A percentile compares a stretch with the other conserved stretches of the same genome.
These are phyloP conservation scores for Fratercula arctica DNA, from an alignment of 2,797 vertebrate genomes.

Conservation along the genomic window DNA sequence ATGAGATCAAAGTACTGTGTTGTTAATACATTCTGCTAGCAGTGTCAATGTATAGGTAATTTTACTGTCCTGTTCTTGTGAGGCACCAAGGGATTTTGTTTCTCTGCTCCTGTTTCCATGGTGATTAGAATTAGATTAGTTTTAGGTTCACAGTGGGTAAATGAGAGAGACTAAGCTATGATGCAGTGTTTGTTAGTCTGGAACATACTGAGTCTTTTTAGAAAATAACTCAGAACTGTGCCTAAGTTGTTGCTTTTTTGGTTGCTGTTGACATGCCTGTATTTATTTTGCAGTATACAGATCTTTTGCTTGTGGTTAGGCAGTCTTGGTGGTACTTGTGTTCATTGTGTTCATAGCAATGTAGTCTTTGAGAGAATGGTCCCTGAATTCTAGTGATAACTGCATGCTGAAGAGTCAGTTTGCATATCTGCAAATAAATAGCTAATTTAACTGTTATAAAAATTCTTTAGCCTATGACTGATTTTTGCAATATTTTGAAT, in stretches of 20 bases:
- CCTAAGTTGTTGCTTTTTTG: not conserved
- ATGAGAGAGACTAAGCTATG: slow-evolving; percentile 27
- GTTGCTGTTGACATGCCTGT: not conserved
- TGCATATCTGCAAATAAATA: not conserved
- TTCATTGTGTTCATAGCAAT: not conserved
- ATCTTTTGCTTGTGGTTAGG: not conserved
- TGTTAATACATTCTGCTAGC: slow-evolving; percentile 37
- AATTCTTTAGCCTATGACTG: not conserved
- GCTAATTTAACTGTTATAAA: not conserved
- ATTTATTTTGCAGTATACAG: not conserved
- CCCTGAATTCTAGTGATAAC: not conserved
- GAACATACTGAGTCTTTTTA: not conserved
- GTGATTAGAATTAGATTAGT: slow-evolving; percentile 81
- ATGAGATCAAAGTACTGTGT: slow-evolving; percentile 5
- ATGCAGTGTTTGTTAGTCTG: slow-evolving; percentile 37
- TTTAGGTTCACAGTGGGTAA: slow-evolving; percentile 67
- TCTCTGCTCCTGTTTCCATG: slow-evolving; percentile 89
- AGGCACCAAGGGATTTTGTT: slow-evolving; percentile 78
- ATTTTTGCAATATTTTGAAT: not conserved
- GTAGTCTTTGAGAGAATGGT: not conserved
- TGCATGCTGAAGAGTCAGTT: not conserved
- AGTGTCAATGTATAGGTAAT: slow-evolving; percentile 52
- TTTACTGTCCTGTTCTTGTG: slow-evolving; percentile 73
- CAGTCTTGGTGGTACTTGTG: not conserved
- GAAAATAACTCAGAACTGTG: not conserved